A percentile compares a stretch with the other conserved stretches of the same genome.
These are phyloP conservation scores for Maniola hyperantus DNA, from an alignment of 2,888 invertebrate genomes.

Conservation along the genomic window DNA sequence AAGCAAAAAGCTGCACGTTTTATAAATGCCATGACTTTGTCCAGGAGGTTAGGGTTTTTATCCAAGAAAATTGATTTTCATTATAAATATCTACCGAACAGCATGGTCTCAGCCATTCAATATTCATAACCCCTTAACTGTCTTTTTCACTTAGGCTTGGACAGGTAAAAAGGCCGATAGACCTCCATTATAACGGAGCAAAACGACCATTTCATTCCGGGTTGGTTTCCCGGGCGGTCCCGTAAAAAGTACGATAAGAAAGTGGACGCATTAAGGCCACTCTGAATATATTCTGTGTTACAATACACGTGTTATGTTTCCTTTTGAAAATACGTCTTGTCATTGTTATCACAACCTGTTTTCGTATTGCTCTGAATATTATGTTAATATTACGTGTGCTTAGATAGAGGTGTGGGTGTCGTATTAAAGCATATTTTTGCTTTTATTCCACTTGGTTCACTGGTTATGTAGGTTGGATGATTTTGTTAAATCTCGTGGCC, in stretches of 20 bases:
- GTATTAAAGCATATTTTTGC: neutral
- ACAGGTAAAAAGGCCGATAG: slow-evolving; percentile 36
- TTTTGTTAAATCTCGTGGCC: neutral
- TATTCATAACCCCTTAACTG: slow-evolving; percentile 24
- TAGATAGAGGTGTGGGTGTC: neutral
- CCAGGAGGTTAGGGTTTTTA: neutral
- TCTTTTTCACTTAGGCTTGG: slow-evolving; percentile 33
- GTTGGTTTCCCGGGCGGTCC: slow-evolving; percentile 36
- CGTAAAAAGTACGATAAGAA: slow-evolving; percentile 38
- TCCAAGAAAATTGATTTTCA: neutral
- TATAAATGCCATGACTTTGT: too few species aligned
- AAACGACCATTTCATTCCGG: slow-evolving; percentile 37
- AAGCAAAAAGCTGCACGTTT: too few species aligned
- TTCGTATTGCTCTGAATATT: slow-evolving; percentile 3
- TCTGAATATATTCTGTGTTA: slow-evolving; percentile 18
- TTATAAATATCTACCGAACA: neutral
- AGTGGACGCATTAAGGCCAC: slow-evolving; percentile 22
- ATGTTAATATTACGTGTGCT: neutral
- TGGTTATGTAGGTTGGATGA: neutral
- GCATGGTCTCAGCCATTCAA: slow-evolving; percentile 11
- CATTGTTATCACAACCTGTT: neutral
- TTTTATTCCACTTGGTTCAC: neutral
- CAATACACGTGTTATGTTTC: slow-evolving; percentile 1
- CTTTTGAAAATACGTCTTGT: neutral
- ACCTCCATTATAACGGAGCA: slow-evolving; percentile 33